Base-by-base conservation (phyloP, 2,797 vertebrate species). In the Gymnoscopelus microlampas region DNA sequence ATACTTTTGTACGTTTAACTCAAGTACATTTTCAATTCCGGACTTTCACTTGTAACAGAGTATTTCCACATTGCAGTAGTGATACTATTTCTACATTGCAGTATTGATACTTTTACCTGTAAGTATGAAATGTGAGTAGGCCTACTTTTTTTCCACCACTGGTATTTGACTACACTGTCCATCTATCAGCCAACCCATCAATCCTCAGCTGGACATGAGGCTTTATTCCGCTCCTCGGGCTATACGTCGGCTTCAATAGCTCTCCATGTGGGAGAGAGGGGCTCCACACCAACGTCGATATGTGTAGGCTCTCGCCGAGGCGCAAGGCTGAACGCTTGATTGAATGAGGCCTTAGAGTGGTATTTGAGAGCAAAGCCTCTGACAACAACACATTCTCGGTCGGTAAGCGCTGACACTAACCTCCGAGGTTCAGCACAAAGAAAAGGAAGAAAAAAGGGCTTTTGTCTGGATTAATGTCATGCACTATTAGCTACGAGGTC, bases 291-390 rank as follows among this genome's bases (percentile, higher is more conserved):
- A 66, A 73, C 82, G 74, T 83, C 70, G 72, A 88, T 86, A 78
- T 64, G 54, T 58, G 70, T 78, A 69, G 68, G 84, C 85, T 76
- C 39, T 44, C 39, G 3, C 39, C 39, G 86, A 83, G 87, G 82
- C 79, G 76, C 70, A 56, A 60, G 58, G 62, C 39, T 85, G 84
- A 77, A 77, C 80, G 88, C 80, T 74, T 88, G 88, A 90, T 89
- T 90, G 83, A 91, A 90, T 85, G 74, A 85, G 85, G 87, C 83
- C 85, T 83, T 66, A 70, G 69, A 81, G 79, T 81, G 78, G 70
- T 78, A 78, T 86, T 81, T 78, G 66, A 77, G 79, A 85, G 76
- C 80, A 80, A 89, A 86, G 80, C 68, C 78, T 83, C 72, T 64
- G 77, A 87, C 73, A 79, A 73, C 82, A 77, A 29, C 76, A 77